phyloP scores from a whole-genome alignment of 2,888 invertebrate genomes.

The Tinea semifulvella region DNA sequence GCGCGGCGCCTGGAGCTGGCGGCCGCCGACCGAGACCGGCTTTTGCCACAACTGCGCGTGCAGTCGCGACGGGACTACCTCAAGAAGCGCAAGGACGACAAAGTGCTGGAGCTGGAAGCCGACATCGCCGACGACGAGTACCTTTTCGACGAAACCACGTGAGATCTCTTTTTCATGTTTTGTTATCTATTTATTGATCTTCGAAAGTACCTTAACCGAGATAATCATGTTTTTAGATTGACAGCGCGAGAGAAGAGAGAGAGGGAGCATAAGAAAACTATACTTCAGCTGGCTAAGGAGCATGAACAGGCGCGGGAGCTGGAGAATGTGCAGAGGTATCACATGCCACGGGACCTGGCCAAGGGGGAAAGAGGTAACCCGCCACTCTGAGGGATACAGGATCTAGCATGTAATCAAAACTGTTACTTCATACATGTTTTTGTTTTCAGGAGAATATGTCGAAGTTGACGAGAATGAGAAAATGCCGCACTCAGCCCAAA shows the following conservation, averaged over 20 bases:
- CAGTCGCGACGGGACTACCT: constrained; percentile 94
- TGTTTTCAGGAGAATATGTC: constrained; percentile 71
- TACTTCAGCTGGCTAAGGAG: constrained; percentile 90
- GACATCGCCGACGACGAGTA: constrained; percentile 97
- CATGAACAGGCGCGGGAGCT: constrained; percentile 95
- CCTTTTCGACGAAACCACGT: constrained; percentile 89
- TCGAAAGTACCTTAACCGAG: neutral
- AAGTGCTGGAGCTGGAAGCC: constrained; percentile 92
- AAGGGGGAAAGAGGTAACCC: constrained; percentile 70
- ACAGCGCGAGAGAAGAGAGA: constrained; percentile 87
- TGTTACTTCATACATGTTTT: neutral
- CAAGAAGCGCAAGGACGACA: constrained; percentile 95
- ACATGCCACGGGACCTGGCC: constrained; percentile 90
- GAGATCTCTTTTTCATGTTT: constrained; percentile 35
- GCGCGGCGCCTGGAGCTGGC: constrained; percentile 90
- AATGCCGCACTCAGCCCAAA: constrained; percentile 83
- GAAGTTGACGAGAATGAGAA: constrained; percentile 89
- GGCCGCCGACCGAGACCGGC: constrained; percentile 83
- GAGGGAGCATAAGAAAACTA: constrained; percentile 88
- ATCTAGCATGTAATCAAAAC: neutral
- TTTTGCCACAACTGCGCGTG: constrained; percentile 87
- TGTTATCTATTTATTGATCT: constrained; percentile 6
- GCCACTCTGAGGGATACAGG: neutral
- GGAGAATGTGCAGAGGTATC: constrained; percentile 92
- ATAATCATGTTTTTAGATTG: constrained; percentile 66